These are phyloP conservation scores for Drosophila melanosoma DNA, from an alignment of 2,888 invertebrate species.

Conservation along the genomic window DNA sequence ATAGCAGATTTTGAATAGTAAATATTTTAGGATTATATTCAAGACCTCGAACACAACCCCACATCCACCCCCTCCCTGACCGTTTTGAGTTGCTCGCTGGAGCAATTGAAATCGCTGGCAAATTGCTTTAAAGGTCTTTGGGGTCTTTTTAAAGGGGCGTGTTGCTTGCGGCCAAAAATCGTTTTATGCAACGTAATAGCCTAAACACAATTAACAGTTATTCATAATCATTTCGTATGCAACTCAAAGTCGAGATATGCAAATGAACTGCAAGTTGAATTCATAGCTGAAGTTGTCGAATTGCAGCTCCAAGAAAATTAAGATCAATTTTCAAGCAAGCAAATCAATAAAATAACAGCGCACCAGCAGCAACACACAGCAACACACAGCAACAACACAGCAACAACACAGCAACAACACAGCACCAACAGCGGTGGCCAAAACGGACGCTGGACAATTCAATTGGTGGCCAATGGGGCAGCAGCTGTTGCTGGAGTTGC, in stretches of 20 bases:
- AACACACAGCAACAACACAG: slow-evolving; percentile 9
- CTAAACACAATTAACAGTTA: slow-evolving; percentile 69
- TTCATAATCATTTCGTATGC: slow-evolving; percentile 54
- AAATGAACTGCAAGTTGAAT: slow-evolving; percentile 48
- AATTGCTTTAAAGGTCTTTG: slow-evolving; percentile 30
- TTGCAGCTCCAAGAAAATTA: slow-evolving; percentile 52
- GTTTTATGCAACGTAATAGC: slow-evolving; percentile 61
- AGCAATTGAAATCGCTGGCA: slow-evolving; percentile 23
- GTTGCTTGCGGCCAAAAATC: slow-evolving; percentile 28
- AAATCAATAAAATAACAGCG: slow-evolving; percentile 67
- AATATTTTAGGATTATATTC: not conserved
- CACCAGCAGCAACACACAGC: slow-evolving; percentile 13
- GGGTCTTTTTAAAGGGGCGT: slow-evolving; percentile 10
- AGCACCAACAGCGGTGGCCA: slow-evolving; percentile 14
- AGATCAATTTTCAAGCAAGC: slow-evolving; percentile 70
- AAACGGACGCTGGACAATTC: slow-evolving; percentile 68
- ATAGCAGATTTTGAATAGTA: slow-evolving; percentile 2
- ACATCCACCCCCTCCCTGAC: not conserved
- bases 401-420: slow-evolving; percentile 3
- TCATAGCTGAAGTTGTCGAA: slow-evolving; percentile 40
- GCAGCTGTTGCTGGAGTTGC: slow-evolving; percentile 33
- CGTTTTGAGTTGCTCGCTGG: too few species aligned
- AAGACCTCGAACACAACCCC: not conserved
- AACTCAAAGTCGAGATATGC: slow-evolving; percentile 47
- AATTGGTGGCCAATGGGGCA: slow-evolving; percentile 57